A percentile compares a stretch with the other conserved stretches of the same genome.
These are phyloP conservation scores for Pristiophorus japonicus DNA, from an alignment of 2,113 vertebrate species.

Conservation along the genomic window DNA sequence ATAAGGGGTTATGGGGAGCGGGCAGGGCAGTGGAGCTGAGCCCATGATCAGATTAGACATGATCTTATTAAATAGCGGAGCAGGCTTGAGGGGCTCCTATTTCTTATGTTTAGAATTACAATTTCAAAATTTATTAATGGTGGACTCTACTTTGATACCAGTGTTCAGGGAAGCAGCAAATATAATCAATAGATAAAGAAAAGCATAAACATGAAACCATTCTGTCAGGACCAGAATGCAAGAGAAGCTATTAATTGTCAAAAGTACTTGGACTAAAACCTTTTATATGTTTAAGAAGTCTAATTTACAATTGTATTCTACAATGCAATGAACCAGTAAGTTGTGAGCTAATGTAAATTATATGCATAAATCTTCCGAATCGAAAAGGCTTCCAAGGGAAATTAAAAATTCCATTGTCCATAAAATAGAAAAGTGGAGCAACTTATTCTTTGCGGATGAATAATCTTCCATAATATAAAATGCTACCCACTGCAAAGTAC, in stretches of 20 bases:
- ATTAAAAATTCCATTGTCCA: constrained; percentile 45
- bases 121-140: neutral
- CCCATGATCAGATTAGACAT: no score
- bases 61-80: neutral
- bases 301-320: constrained; percentile 50
- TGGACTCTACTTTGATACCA: neutral
- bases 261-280: constrained; percentile 46
- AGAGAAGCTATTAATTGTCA: constrained; percentile 56
- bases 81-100: no score
- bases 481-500: neutral
- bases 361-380: constrained; percentile 56
- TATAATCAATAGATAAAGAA: constrained; percentile 49
- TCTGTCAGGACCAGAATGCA: neutral
- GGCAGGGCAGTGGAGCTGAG: no score
- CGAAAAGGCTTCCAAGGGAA: constrained; percentile 52
- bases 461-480: constrained; percentile 6
- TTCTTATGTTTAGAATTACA: no score
- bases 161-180: constrained; percentile 44
- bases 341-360: constrained; percentile 49
- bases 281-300: constrained; percentile 49
- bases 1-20: no score
- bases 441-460: neutral
- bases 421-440: constrained; percentile 4
- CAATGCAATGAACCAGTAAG: constrained; percentile 45
- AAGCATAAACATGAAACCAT: neutral